Percentiles rank a stretch among this genome's conserved stretches.
Evolutionary conservation across 1,140 invertebrate genomes (phyloP).

Genomic region (Platorchestia sp.): DNA sequence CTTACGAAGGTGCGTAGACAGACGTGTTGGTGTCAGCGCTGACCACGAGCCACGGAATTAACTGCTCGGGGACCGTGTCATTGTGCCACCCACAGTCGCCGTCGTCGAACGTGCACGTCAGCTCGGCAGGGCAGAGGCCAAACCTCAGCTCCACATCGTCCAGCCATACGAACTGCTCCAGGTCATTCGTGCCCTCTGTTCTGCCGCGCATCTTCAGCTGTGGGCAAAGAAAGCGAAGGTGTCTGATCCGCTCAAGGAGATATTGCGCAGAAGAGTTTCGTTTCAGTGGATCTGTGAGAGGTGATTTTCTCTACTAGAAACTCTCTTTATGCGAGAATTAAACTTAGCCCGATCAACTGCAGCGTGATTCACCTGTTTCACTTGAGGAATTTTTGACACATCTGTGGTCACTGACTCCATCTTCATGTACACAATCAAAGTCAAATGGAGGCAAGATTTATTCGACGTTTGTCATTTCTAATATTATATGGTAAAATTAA

Average conservation of each 20-base stretch:
- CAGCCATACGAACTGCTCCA: background rate
- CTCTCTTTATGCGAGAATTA: too few species aligned
- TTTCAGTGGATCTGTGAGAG: too few species aligned
- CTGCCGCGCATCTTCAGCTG: background rate
- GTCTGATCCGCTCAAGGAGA: background rate
- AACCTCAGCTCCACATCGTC: slow-evolving; percentile 11
- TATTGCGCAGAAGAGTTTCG: too few species aligned
- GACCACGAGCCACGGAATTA: background rate
- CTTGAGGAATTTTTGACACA: too few species aligned
- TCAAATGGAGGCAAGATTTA: too few species aligned
- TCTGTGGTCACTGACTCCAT: too few species aligned
- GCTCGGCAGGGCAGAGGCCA: background rate
- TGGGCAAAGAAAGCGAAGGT: background rate
- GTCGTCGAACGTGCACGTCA: slow-evolving; percentile 33
- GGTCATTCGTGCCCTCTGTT: background rate
- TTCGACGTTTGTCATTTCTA: too few species aligned
- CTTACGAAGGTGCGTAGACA: background rate
- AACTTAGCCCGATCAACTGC: too few species aligned
- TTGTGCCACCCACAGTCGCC: slow-evolving; percentile 22
- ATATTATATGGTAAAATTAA: too few species aligned
- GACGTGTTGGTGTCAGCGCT: slow-evolving; percentile 24
- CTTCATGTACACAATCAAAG: too few species aligned
- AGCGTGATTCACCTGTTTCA: too few species aligned
- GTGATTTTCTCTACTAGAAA: too few species aligned
- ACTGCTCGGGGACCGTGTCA: background rate